A percentile compares a stretch with the other conserved stretches of the same genome.
phyloP scores from a whole-genome alignment of 2,113 vertebrate species.

The Caranx melampygus region DNA sequence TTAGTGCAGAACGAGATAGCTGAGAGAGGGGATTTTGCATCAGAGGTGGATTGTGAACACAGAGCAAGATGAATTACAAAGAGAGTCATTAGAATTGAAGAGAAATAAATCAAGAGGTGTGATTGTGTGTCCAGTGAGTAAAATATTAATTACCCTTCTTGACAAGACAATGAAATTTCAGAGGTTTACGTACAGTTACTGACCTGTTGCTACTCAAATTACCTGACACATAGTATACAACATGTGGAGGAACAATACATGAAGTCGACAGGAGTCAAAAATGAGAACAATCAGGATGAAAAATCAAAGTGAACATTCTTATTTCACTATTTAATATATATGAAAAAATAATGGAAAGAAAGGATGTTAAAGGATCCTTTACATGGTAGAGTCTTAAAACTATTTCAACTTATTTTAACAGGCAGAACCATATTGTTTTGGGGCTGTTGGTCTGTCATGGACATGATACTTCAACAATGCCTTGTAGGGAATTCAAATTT shows the following conservation, averaged over 20 bases:
- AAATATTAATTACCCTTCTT: constrained; percentile 50
- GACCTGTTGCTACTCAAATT: constrained; percentile 12
- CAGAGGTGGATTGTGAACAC: constrained; percentile 36
- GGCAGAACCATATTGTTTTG: too few species aligned
- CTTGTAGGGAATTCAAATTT: too few species aligned
- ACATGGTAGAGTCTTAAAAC: neutral
- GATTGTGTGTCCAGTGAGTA: constrained; percentile 38
- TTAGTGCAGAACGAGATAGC: constrained; percentile 58
- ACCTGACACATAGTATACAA: neutral
- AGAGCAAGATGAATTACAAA: constrained; percentile 64
- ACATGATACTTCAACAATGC: too few species aligned
- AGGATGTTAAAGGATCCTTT: neutral
- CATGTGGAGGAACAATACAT: neutral
- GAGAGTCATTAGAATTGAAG: constrained; percentile 40
- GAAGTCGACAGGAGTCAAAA: neutral
- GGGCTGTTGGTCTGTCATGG: too few species aligned
- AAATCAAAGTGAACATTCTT: neutral
- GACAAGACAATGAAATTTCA: constrained; percentile 55
- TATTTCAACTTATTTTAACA: too few species aligned
- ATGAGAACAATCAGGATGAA: neutral
- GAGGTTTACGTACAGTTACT: constrained; percentile 18
- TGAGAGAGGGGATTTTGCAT: constrained; percentile 49
- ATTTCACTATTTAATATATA: neutral
- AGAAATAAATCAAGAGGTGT: constrained; percentile 61
- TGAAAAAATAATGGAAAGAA: neutral